A percentile compares a stretch with the other conserved stretches of the same genome.
Evolutionary conservation across 2,113 vertebrate genomes (phyloP).

Genomic region (Cephalopholis sonnerati): DNA sequence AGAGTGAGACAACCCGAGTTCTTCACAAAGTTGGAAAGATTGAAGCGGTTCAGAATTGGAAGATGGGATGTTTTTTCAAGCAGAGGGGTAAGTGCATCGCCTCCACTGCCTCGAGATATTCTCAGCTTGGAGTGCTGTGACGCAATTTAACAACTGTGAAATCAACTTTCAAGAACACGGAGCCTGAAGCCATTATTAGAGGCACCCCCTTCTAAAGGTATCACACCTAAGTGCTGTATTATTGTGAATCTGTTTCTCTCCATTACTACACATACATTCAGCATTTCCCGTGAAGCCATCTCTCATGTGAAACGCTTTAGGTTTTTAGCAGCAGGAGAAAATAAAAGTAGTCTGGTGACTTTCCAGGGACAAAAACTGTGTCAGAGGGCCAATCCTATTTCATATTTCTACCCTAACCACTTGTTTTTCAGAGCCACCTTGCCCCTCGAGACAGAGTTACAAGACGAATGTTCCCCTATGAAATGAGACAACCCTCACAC

Average conservation of each 20-base stretch:
- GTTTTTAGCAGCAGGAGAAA: not conserved
- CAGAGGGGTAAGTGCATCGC: slow-evolving; percentile 30
- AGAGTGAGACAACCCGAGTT: slow-evolving; percentile 26
- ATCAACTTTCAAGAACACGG: slow-evolving; percentile 57
- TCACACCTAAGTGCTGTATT: slow-evolving; percentile 30
- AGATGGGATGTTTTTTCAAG: slow-evolving; percentile 25
- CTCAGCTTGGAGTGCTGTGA: slow-evolving; percentile 50
- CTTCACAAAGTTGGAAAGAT: slow-evolving; percentile 48
- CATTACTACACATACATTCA: slow-evolving; percentile 12
- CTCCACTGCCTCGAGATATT: slow-evolving; percentile 44
- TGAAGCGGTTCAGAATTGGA: slow-evolving; percentile 15
- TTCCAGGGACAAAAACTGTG: not conserved
- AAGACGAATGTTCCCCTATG: too few species aligned
- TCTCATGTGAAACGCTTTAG: slow-evolving; percentile 7
- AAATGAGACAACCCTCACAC: too few species aligned
- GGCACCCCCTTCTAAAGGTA: slow-evolving; percentile 20
- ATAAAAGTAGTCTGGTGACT: not conserved
- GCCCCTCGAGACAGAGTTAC: too few species aligned
- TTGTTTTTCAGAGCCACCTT: too few species aligned
- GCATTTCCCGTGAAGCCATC: slow-evolving; percentile 13
- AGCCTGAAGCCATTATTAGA: slow-evolving; percentile 38
- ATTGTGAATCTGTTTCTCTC: slow-evolving; percentile 44
- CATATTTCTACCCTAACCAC: too few species aligned
- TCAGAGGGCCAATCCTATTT: too few species aligned
- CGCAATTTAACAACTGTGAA: slow-evolving; percentile 69